These are phyloP conservation scores for Stegodyphus mimosarum DNA, from an alignment of 1,140 invertebrate genomes.

Conservation along the genomic window DNA sequence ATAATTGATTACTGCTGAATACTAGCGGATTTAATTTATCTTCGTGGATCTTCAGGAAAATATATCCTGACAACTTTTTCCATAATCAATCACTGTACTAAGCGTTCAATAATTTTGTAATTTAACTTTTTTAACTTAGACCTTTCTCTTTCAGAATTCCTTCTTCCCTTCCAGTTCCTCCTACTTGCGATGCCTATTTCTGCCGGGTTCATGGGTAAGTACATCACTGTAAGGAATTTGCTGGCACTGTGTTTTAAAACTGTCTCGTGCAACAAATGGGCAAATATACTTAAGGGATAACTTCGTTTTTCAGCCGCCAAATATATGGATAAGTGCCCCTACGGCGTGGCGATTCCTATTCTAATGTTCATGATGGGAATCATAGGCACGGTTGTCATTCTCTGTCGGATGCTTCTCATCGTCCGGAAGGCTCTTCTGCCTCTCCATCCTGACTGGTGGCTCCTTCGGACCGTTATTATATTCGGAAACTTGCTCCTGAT, in stretches of 20 bases:
- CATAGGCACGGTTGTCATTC: not conserved
- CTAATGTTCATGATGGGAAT: constrained; percentile 12
- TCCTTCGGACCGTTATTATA: not conserved
- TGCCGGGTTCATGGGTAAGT: not conserved
- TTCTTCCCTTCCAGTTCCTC: not conserved
- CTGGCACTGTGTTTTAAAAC: not conserved
- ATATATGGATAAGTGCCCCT: constrained; percentile 10
- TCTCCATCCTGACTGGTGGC: not conserved
- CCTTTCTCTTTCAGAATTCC: not conserved
- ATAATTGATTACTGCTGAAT: too few relatives aligned
- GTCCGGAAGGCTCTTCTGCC: not conserved
- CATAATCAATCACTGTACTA: too few relatives aligned
- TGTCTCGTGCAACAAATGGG: not conserved
- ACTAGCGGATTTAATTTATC: too few relatives aligned
- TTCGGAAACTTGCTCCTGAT: not conserved
- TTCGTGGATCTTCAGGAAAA: too few relatives aligned
- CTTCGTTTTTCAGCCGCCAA: not conserved
- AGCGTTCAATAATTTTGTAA: too few relatives aligned
- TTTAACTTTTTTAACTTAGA: too few relatives aligned
- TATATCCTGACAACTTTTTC: too few relatives aligned
- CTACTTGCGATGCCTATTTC: not conserved
- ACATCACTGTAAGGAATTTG: not conserved
- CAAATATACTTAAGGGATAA: not conserved
- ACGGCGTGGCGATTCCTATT: not conserved
- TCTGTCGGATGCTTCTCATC: not conserved